phyloP scores from a whole-genome alignment of 1,140 invertebrate genomes.

The Drosophila quadrilineata region DNA sequence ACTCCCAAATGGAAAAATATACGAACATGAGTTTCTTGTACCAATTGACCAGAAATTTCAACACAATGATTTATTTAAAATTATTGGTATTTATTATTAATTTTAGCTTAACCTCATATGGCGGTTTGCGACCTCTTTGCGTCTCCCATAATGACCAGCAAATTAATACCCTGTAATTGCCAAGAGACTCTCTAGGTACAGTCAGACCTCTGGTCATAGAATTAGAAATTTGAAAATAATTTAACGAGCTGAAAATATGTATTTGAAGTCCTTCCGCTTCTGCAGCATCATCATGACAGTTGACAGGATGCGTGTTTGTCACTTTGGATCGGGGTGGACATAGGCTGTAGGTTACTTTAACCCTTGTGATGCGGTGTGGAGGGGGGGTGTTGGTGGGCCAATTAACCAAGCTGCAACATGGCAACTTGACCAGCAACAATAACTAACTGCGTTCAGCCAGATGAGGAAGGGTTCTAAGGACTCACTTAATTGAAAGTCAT shows the following conservation, averaged over 20 bases:
- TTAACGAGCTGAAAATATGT: slow-evolving; percentile 72
- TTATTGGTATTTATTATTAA: too few species aligned
- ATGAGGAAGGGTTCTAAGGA: slow-evolving; percentile 11
- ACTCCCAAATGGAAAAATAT: too few species aligned
- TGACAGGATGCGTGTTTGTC: slow-evolving; percentile 11
- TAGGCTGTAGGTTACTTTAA: slow-evolving; percentile 23
- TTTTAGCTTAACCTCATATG: too few species aligned
- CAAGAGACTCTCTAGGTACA: not conserved
- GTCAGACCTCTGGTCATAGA: too few species aligned
- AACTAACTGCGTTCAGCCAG: slow-evolving; percentile 32
- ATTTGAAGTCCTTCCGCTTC: too few species aligned
- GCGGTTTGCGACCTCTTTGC: too few species aligned
- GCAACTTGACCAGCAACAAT: slow-evolving; percentile 43
- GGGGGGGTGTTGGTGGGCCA: slow-evolving; percentile 46
- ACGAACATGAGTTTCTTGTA: too few species aligned
- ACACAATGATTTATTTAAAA: too few species aligned
- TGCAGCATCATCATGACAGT: slow-evolving; percentile 48
- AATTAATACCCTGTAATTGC: slow-evolving; percentile 7
- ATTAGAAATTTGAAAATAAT: slow-evolving; percentile 48
- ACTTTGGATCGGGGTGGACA: slow-evolving; percentile 16
- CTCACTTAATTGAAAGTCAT: slow-evolving; percentile 78
- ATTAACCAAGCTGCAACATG: slow-evolving; percentile 55
- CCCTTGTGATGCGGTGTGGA: slow-evolving; percentile 43
- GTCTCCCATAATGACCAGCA: slow-evolving; percentile 58
- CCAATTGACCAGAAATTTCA: too few species aligned